These are phyloP conservation scores for Hypselothyrea guttata DNA, from an alignment of 2,888 invertebrate species.

Conservation along the genomic window DNA sequence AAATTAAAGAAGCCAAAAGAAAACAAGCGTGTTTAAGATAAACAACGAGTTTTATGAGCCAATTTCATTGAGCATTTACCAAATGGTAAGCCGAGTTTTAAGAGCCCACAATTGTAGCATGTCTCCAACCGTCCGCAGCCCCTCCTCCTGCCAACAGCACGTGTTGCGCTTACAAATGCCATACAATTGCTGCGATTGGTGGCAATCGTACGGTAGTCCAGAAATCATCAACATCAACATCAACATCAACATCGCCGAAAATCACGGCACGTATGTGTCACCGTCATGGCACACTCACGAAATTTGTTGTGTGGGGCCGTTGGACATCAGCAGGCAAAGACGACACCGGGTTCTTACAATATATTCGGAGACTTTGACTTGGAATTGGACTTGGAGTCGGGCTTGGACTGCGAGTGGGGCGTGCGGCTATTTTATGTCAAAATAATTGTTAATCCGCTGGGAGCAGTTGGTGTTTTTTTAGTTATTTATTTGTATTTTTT, in stretches of 20 bases:
- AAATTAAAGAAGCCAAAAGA: too few relatives aligned
- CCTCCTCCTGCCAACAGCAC: slow-evolving; percentile 31
- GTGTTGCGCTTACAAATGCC: slow-evolving; percentile 63
- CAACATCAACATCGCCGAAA: slow-evolving; percentile 22
- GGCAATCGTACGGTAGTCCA: slow-evolving; percentile 60
- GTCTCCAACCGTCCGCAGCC: slow-evolving; percentile 11
- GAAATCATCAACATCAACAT: slow-evolving; percentile 49
- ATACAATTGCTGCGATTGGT: slow-evolving; percentile 32
- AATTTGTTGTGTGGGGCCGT: slow-evolving; percentile 42
- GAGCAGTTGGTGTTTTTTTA: slow-evolving; percentile 35
- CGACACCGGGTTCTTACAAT: neutral
- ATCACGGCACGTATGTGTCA: slow-evolving; percentile 59
- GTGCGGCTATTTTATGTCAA: slow-evolving; percentile 71
- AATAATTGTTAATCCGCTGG: slow-evolving; percentile 72
- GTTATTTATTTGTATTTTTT: slow-evolving; percentile 5
- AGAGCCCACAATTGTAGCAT: slow-evolving; percentile 21
- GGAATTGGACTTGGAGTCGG: slow-evolving; percentile 17
- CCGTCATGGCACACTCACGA: slow-evolving; percentile 59
- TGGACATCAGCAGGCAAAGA: slow-evolving; percentile 25
- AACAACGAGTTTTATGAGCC: slow-evolving; percentile 63
- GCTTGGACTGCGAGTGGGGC: slow-evolving; percentile 18
- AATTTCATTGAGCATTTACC: slow-evolving; percentile 71
- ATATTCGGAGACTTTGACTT: slow-evolving; percentile 8
- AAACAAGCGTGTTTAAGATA: slow-evolving; percentile 52
- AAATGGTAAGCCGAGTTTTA: slow-evolving; percentile 45